phyloP scores from a whole-genome alignment of 1,140 invertebrate genomes.

The Batillaria attramentaria region DNA sequence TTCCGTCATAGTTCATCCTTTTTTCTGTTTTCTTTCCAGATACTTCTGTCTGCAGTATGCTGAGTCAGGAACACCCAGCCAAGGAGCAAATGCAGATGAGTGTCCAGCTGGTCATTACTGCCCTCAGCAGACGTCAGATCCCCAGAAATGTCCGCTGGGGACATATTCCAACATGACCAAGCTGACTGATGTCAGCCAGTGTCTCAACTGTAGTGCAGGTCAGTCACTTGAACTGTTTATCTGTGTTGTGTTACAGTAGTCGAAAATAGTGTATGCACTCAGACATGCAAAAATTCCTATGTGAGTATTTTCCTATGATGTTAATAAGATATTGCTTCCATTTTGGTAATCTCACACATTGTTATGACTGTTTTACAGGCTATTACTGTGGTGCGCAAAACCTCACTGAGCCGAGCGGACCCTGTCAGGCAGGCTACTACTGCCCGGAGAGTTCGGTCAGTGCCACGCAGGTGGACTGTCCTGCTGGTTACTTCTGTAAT shows the following conservation, averaged over 20 bases:
- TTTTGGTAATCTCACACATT: not conserved
- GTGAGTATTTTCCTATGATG: not conserved
- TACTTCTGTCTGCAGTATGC: conserved; percentile 65
- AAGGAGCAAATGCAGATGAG: conserved; percentile 61
- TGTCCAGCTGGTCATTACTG: conserved; percentile 66
- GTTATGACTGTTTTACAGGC: conserved; percentile 35
- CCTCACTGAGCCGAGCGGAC: conserved; percentile 52
- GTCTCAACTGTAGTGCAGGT: conserved; percentile 64
- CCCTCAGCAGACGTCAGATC: conserved; percentile 55
- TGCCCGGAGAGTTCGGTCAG: conserved; percentile 53
- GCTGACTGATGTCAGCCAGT: conserved; percentile 50
- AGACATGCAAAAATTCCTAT: not conserved
- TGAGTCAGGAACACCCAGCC: conserved; percentile 58
- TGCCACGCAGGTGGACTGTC: conserved; percentile 55
- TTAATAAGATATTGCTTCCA: not conserved
- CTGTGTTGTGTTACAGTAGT: not conserved
- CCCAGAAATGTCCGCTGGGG: conserved; percentile 64
- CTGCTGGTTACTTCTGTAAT: conserved; percentile 58
- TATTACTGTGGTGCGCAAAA: conserved; percentile 58
- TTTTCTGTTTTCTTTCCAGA: conserved; percentile 40
- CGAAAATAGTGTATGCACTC: not conserved
- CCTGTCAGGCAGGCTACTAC: conserved; percentile 62
- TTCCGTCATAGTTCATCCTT: too few relatives aligned
- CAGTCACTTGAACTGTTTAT: not conserved
- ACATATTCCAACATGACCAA: conserved; percentile 57